Evolutionary conservation across 1,140 invertebrate species (phyloP).

Genomic region (Micrasema minimum): DNA sequence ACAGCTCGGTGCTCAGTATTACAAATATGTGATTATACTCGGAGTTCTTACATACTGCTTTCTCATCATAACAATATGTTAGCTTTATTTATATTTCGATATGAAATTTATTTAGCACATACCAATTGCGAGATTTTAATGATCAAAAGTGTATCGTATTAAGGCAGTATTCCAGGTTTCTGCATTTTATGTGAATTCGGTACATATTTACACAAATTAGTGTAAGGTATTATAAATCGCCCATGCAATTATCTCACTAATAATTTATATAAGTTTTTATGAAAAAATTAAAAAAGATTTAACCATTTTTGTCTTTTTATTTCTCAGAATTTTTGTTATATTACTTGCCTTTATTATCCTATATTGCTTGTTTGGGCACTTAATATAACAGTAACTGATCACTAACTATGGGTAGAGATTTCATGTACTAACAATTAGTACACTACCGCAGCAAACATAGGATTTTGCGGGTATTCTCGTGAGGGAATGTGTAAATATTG

Average conservation of each 20-base stretch:
- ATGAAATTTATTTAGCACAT: slow-evolving; percentile 9
- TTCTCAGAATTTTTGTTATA: too few relatives aligned
- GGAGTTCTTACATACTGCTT: too few relatives aligned
- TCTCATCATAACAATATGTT: slow-evolving; percentile 2
- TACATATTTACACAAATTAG: slow-evolving; percentile 8
- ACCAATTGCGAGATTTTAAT: slow-evolving; percentile 7
- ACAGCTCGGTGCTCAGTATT: not conserved
- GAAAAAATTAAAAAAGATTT: slow-evolving; percentile 26
- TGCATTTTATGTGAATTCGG: slow-evolving; percentile 6
- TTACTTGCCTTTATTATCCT: too few relatives aligned
- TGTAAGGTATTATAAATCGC: slow-evolving; percentile 18
- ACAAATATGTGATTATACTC: slow-evolving; percentile 2
- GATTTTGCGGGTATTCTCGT: too few relatives aligned
- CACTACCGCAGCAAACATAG: too few relatives aligned
- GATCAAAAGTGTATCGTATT: slow-evolving; percentile 24
- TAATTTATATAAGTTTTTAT: slow-evolving; percentile 36
- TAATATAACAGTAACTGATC: too few relatives aligned
- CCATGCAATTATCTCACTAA: slow-evolving; percentile 17
- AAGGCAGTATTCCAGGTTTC: slow-evolving; percentile 3
- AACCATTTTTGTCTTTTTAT: slow-evolving; percentile 5
- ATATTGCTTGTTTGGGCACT: too few relatives aligned
- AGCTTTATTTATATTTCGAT: slow-evolving; percentile 17
- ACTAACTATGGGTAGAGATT: too few relatives aligned
- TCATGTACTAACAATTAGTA: too few relatives aligned
- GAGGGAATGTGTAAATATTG: too few relatives aligned